Evolutionary conservation across 2,888 invertebrate genomes (phyloP).

Genomic region (Tachystola acroxantha): DNA sequence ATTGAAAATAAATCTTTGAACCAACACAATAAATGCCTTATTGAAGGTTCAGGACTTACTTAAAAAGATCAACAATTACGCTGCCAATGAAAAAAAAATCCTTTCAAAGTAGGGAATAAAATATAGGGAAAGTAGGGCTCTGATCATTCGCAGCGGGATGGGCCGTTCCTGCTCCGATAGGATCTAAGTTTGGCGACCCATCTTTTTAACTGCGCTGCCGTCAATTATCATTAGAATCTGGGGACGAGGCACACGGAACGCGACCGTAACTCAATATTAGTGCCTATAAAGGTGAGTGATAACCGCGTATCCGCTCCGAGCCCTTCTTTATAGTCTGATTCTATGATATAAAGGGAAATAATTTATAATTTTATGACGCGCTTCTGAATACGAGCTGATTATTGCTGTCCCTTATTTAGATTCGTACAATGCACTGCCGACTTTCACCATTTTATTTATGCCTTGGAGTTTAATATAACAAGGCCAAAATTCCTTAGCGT

Average conservation of each 20-base stretch:
- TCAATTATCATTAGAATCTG: conserved; percentile 70
- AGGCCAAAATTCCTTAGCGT: conserved; percentile 48
- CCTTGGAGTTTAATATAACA: conserved; percentile 17
- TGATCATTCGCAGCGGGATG: conserved; percentile 18
- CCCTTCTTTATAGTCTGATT: conserved; percentile 41
- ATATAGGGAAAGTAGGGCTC: conserved; percentile 22
- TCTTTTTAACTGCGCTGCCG: conserved; percentile 60
- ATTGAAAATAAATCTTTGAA: too few species aligned
- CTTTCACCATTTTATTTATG: neutral
- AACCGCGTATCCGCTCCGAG: conserved; percentile 43
- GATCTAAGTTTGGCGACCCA: conserved; percentile 58
- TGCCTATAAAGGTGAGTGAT: conserved; percentile 72
- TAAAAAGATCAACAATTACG: conserved; percentile 36
- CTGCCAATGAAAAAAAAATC: conserved; percentile 22
- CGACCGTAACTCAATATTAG: conserved; percentile 67
- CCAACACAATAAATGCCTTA: too few species aligned
- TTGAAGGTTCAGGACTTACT: too few species aligned
- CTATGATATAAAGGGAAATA: conserved; percentile 41
- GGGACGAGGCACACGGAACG: conserved; percentile 38
- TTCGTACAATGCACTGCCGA: neutral
- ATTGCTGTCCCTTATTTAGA: conserved; percentile 1
- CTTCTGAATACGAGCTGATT: conserved; percentile 10
- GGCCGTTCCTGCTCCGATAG: conserved; percentile 34
- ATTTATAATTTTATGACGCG: conserved; percentile 28
- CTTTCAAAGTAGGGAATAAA: conserved; percentile 32